Conservation (phyloP, 2,113 vertebrate species). For the Centropus bengalensis region DNA sequence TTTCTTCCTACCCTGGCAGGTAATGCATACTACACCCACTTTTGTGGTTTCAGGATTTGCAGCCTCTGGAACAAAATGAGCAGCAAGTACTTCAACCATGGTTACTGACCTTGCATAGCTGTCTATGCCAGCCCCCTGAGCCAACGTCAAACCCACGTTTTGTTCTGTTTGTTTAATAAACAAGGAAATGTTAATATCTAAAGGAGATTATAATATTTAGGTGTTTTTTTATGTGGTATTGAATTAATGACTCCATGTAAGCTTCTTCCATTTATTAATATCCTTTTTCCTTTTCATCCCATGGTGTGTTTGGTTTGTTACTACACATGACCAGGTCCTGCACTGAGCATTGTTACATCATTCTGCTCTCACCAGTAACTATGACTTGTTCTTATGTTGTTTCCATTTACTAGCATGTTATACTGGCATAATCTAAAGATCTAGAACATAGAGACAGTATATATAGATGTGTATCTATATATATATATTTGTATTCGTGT, state of each 20-base stretch:
- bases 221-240: not conserved
- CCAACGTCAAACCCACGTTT: not conserved
- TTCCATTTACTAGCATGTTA: not conserved
- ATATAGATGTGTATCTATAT: constrained; percentile 54
- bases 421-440: not conserved
- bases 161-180: not conserved
- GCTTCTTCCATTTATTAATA: constrained; percentile 15
- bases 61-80: constrained; percentile 57
- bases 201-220: not conserved
- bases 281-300: not conserved
- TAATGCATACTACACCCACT: constrained; percentile 31
- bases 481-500: not conserved
- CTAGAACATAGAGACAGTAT: not conserved
- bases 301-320: not conserved
- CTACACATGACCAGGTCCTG: not conserved
- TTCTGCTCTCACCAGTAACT: constrained; percentile 2
- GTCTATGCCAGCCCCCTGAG: not conserved
- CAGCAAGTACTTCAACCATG: constrained; percentile 66
- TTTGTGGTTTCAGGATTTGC: constrained; percentile 65
- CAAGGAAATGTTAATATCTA: not conserved
- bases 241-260: not conserved
- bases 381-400: not conserved
- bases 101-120: constrained; percentile 10
- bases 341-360: not conserved
- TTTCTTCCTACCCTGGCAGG: constrained; percentile 68